Conservation (phyloP, 2,113 vertebrate species). For the Embiotoca jacksoni region DNA sequence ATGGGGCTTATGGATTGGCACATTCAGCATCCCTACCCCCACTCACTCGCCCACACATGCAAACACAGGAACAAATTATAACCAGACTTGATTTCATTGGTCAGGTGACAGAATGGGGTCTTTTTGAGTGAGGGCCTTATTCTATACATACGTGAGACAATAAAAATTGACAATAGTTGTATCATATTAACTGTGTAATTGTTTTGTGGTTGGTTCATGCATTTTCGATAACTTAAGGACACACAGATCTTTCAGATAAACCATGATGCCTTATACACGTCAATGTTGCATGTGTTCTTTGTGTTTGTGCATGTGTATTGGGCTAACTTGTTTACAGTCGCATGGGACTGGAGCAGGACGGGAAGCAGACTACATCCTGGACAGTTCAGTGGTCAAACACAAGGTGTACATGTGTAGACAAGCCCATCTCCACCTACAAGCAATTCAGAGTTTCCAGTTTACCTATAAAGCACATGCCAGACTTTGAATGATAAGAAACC, state of each 20-base stretch:
- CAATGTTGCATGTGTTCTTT: slow-evolving; percentile 3
- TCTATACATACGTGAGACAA: background rate
- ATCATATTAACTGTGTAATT: slow-evolving; percentile 7
- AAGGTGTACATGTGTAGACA: background rate
- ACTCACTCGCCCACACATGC: slow-evolving; percentile 64
- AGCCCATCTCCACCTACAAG: background rate
- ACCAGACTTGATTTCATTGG: slow-evolving; percentile 34
- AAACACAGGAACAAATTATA: slow-evolving; percentile 52
- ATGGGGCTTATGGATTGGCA: slow-evolving; percentile 79
- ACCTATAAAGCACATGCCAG: background rate
- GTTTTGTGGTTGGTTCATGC: background rate
- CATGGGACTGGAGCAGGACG: background rate
- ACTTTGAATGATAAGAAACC: background rate
- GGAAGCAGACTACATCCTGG: background rate
- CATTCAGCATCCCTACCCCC: slow-evolving; percentile 51
- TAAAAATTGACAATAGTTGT: slow-evolving; percentile 7
- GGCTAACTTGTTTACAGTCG: background rate
- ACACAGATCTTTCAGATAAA: slow-evolving; percentile 46
- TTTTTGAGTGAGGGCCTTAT: slow-evolving; percentile 22
- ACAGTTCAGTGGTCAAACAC: background rate
- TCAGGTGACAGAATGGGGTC: slow-evolving; percentile 29
- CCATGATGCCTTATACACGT: slow-evolving; percentile 15
- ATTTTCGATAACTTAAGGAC: slow-evolving; percentile 1
- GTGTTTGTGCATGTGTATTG: background rate
- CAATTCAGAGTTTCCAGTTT: background rate